Evolutionary conservation across 92 coral and sea anemone genomes (phyloP).

Genomic region (Micromussa lordhowensis): DNA sequence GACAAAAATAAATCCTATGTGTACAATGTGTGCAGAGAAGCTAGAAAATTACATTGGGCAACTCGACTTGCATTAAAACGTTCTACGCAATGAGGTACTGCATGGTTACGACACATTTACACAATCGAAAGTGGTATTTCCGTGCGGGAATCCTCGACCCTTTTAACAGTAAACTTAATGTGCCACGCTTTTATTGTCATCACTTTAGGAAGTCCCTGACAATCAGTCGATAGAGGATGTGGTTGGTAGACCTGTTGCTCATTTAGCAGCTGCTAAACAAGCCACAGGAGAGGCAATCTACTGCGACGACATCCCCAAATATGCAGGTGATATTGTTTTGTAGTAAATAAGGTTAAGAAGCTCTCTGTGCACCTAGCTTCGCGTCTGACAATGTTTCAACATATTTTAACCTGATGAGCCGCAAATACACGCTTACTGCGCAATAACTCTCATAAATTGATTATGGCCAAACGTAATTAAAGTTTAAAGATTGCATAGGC

Average conservation of each 20-base stretch:
- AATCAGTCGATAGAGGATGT: conserved; percentile 79
- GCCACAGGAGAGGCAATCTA: conserved; percentile 88
- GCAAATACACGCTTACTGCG: background rate
- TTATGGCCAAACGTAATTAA: too few species aligned
- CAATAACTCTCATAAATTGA: background rate
- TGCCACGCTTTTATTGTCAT: background rate
- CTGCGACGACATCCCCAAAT: conserved; percentile 83
- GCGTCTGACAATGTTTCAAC: too few species aligned
- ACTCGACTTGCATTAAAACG: too few species aligned
- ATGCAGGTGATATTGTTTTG: conserved; percentile 52
- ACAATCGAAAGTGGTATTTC: too few species aligned
- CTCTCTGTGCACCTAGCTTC: background rate
- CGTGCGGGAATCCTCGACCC: too few species aligned
- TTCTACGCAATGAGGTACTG: too few species aligned
- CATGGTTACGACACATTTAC: too few species aligned
- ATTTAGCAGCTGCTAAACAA: conserved; percentile 81
- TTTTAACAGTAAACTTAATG: background rate
- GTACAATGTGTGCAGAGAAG: too few species aligned
- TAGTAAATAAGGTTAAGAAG: background rate
- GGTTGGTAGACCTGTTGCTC: conserved; percentile 80
- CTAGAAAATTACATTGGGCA: too few species aligned
- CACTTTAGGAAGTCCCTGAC: conserved; percentile 78
- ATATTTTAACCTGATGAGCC: too few species aligned
- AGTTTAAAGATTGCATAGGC: too few species aligned
- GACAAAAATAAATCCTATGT: too few species aligned